Percentiles rank a stretch among this genome's conserved stretches.
phyloP scores from a whole-genome alignment of 2,888 invertebrate species.

The Hirtodrosophila cameraria region DNA sequence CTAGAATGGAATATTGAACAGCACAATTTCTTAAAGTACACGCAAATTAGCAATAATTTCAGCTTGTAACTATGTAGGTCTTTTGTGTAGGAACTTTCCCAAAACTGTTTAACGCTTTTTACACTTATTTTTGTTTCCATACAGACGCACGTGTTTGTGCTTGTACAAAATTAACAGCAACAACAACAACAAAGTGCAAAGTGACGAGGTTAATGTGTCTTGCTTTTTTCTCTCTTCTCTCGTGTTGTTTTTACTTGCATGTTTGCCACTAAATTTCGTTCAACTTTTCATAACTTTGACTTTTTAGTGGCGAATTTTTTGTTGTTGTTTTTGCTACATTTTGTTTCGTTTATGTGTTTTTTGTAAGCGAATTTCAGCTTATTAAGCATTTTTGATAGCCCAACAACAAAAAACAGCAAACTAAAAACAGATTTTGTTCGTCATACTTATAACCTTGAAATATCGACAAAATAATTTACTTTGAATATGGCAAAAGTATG shows the following conservation, averaged over 20 bases:
- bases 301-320: conserved; percentile 20
- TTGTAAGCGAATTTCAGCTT: conserved; percentile 35
- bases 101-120: background rate
- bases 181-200: conserved; percentile 8
- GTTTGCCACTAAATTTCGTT: conserved; percentile 30
- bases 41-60: too few species aligned
- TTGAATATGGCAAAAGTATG: conserved; percentile 45
- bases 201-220: conserved; percentile 30
- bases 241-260: background rate
- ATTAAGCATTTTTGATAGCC: conserved; percentile 48
- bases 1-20: too few species aligned
- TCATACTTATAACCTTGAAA: conserved; percentile 68
- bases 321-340: conserved; percentile 5
- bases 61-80: too few species aligned
- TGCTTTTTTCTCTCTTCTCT: background rate
- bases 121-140: background rate
- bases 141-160: conserved; percentile 8
- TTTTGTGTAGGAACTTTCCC: background rate
- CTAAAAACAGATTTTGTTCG: conserved; percentile 72
- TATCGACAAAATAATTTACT: conserved; percentile 62
- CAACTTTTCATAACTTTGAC: conserved; percentile 35
- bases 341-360: conserved; percentile 12
- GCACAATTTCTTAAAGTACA: too few species aligned
- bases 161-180: background rate
- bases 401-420: conserved; percentile 31